These are phyloP conservation scores for Magallana gigas DNA, from an alignment of 1,140 invertebrate genomes.

Conservation along the genomic window DNA sequence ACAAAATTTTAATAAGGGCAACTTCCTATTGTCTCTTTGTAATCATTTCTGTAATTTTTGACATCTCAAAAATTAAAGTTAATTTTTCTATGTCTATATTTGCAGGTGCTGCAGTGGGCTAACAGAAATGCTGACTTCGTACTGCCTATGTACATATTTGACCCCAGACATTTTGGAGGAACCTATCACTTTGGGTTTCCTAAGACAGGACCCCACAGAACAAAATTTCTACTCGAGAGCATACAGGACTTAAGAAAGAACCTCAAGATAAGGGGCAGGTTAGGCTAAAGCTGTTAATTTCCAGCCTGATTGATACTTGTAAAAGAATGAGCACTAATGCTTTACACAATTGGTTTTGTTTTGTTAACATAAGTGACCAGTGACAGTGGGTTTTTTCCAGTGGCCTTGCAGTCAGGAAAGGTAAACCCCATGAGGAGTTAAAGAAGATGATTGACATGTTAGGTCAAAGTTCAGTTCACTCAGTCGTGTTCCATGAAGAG, in stretches of 20 bases:
- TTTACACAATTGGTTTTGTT: too few species aligned
- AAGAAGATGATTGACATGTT: constrained; percentile 71
- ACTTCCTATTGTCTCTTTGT: too few species aligned
- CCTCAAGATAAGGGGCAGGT: constrained; percentile 69
- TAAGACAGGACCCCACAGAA: constrained; percentile 76
- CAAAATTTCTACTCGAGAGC: constrained; percentile 74
- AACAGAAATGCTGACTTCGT: constrained; percentile 66
- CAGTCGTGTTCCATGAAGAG: constrained; percentile 75
- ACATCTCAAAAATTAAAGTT: too few species aligned
- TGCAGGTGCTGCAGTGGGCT: constrained; percentile 62
- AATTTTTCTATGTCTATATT: too few species aligned
- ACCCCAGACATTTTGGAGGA: constrained; percentile 74
- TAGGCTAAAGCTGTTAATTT: neutral
- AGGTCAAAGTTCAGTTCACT: constrained; percentile 56
- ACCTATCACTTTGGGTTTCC: constrained; percentile 75
- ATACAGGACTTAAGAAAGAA: constrained; percentile 71
- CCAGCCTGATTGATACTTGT: neutral
- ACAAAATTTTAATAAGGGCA: neutral
- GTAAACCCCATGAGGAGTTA: constrained; percentile 76
- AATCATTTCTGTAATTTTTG: too few species aligned
- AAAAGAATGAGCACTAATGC: too few species aligned
- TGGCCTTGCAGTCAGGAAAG: constrained; percentile 70
- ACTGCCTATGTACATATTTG: constrained; percentile 78
- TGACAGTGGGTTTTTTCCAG: constrained; percentile 52
- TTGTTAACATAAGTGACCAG: too few species aligned